A percentile compares a stretch with the other conserved stretches of the same genome.
Evolutionary conservation across 2,113 vertebrate species (phyloP).

Genomic region (Ictalurus punctatus): DNA sequence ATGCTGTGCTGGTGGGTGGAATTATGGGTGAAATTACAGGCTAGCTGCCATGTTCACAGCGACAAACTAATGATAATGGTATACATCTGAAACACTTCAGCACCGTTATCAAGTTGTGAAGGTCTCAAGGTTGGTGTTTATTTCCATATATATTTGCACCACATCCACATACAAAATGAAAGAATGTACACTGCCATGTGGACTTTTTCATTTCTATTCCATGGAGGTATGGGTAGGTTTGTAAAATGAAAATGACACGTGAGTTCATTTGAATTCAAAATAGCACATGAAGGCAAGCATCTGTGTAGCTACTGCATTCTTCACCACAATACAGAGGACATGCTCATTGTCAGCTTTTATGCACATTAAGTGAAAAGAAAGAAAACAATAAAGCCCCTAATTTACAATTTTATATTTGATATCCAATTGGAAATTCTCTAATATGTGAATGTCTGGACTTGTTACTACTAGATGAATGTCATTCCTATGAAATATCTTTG

Average conservation of each 20-base stretch:
- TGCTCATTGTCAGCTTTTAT: not conserved
- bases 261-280: not conserved
- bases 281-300: not conserved
- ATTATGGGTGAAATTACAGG: constrained; percentile 25
- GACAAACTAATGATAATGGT: constrained; percentile 11
- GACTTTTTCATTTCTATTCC: not conserved
- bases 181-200: not conserved
- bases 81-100: constrained; percentile 3
- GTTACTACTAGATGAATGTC: not conserved
- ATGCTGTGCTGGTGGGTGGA: constrained; percentile 9
- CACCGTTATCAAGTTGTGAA: not conserved
- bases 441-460: not conserved
- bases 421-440: not conserved
- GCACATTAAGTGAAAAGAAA: not conserved
- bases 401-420: not conserved
- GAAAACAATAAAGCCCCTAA: not conserved
- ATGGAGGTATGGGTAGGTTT: not conserved
- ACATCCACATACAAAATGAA: not conserved
- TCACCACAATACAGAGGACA: not conserved
- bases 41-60: constrained; percentile 13
- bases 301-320: not conserved
- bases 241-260: not conserved
- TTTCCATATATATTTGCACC: not conserved
- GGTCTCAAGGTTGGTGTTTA: not conserved
- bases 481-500: not conserved